Evolutionary conservation across 1,140 invertebrate species (phyloP).

Genomic region (Papilio xuthus): DNA sequence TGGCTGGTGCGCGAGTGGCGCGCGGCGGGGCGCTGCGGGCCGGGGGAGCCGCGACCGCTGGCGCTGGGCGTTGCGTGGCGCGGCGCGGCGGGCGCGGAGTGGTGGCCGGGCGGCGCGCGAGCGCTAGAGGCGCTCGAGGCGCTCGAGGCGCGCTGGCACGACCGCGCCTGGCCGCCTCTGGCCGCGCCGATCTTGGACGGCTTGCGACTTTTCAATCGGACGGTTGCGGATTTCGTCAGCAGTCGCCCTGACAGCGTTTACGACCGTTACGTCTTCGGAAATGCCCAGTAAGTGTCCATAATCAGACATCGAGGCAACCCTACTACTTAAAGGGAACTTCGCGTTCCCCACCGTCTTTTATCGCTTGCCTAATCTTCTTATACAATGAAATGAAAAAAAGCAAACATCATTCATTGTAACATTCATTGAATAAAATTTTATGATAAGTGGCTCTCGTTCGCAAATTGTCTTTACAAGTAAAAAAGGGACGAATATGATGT

Average conservation of each 20-base stretch:
- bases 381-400: too few relatives aligned
- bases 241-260: conserved; percentile 30
- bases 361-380: too few relatives aligned
- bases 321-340: too few relatives aligned
- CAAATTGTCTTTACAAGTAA: too few relatives aligned
- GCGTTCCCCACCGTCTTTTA: too few relatives aligned
- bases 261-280: conserved; percentile 20
- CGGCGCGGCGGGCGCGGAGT: conserved; percentile 44
- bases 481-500: too few relatives aligned
- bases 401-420: too few relatives aligned
- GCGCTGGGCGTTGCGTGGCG: conserved; percentile 26
- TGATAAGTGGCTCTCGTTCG: too few relatives aligned
- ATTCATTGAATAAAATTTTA: too few relatives aligned
- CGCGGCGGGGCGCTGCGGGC: conserved; percentile 28
- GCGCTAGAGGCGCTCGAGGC: neutral
- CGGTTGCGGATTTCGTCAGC: conserved; percentile 34
- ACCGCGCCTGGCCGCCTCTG: conserved; percentile 45
- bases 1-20: conserved; percentile 31
- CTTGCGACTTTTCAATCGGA: conserved; percentile 20
- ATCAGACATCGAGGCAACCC: too few relatives aligned
- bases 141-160: conserved; percentile 48
- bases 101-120: conserved; percentile 42
- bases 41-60: conserved; percentile 44
- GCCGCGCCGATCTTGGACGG: conserved; percentile 48
- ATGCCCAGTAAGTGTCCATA: neutral